Evolutionary conservation across 1,140 invertebrate genomes (phyloP).

Genomic region (Lepidurus apus): DNA sequence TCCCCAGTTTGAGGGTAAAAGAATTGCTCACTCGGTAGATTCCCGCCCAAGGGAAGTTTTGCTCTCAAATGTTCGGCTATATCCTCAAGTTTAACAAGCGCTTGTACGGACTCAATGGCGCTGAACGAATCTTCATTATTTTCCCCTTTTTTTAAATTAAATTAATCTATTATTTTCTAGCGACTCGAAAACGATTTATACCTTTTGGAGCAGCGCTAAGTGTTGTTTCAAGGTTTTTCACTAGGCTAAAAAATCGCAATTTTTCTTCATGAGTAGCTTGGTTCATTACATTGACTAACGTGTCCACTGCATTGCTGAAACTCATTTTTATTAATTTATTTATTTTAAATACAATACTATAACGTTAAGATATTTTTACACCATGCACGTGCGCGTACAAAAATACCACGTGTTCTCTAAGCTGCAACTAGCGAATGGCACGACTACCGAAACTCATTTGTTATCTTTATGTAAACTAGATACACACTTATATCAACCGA

Average conservation of each 20-base stretch:
- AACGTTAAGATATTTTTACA: no score
- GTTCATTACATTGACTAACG: not conserved
- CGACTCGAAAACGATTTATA: not conserved
- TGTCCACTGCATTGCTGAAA: not conserved
- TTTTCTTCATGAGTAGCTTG: conserved; percentile 7
- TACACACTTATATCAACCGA: no score
- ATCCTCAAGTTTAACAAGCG: not conserved
- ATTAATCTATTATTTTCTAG: not conserved
- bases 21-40: not conserved
- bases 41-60: not conserved
- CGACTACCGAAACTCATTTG: no score
- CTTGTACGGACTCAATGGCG: not conserved
- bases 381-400: no score
- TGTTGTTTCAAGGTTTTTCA: conserved; percentile 5
- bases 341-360: no score
- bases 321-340: not conserved
- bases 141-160: not conserved
- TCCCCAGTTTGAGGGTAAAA: not conserved
- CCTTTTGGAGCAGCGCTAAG: not conserved
- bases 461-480: no score
- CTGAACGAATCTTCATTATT: not conserved
- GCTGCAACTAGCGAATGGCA: no score
- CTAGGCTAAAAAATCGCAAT: not conserved
- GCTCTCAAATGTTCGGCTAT: not conserved
- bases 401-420: no score